A percentile compares a stretch with the other conserved stretches of the same genome.
Conservation (phyloP, 2,888 invertebrate genomes). For the Germaria angustata region DNA sequence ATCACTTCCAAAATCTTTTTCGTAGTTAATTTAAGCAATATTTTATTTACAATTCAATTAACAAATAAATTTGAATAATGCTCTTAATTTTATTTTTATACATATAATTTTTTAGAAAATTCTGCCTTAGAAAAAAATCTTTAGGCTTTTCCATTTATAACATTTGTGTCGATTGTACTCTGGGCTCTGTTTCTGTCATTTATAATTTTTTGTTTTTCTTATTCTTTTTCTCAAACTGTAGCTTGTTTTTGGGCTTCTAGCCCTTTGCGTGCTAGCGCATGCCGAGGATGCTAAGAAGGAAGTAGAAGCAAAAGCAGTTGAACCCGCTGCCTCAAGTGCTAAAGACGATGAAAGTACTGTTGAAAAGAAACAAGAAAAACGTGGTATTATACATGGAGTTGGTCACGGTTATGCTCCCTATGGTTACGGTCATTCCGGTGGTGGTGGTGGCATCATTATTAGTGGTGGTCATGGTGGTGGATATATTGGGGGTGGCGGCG, state of each 20-base stretch:
- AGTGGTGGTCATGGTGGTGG: conserved; percentile 79
- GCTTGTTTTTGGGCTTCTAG: conserved; percentile 81
- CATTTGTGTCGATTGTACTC: no score
- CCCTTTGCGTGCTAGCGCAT: conserved; percentile 83
- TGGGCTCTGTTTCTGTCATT: no score
- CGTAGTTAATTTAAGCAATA: no score
- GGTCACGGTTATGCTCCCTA: conserved; percentile 81
- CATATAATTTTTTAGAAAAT: no score
- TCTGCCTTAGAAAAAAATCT: no score
- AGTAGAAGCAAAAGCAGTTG: conserved; percentile 73
- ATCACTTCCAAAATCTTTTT: no score
- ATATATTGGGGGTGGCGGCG: conserved; percentile 72
- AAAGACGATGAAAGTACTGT: conserved; percentile 82
- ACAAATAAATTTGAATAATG: no score
- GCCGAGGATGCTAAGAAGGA: conserved; percentile 83
- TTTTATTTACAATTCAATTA: no score
- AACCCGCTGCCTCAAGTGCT: conserved; percentile 80
- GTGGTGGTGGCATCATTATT: conserved; percentile 70
- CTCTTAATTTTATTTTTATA: no score
- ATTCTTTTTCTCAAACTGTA: conserved; percentile 69
- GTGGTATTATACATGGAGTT: conserved; percentile 83
- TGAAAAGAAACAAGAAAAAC: conserved; percentile 89
- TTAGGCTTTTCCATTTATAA: no score
- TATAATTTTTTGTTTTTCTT: no score
- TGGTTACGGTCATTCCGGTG: conserved; percentile 67